Percentiles rank a stretch among this genome's conserved stretches.
Evolutionary conservation across 2,113 vertebrate species (phyloP).

Genomic region (Ia io): DNA sequence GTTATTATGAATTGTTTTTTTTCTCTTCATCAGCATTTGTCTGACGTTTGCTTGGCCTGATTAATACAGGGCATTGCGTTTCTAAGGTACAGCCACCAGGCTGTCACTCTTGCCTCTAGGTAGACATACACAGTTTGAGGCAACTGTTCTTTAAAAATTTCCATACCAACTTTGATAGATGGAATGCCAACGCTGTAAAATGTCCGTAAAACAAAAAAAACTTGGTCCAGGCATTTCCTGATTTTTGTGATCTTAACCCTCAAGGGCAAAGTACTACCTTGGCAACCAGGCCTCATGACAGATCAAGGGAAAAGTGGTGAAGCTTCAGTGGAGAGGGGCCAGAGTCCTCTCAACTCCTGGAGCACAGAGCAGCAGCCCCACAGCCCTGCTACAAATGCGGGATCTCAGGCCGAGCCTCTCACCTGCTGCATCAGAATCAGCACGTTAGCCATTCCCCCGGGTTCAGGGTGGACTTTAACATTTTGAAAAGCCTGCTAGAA

Average conservation of each 20-base stretch:
- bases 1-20: background rate
- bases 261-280: conserved; percentile 36
- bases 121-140: conserved; percentile 1
- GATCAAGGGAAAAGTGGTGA: background rate
- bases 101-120: conserved; percentile 34
- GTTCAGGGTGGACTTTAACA: background rate
- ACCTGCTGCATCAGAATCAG: background rate
- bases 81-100: background rate
- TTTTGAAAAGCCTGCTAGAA: background rate
- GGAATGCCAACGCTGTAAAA: conserved; percentile 20
- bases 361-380: background rate
- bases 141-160: conserved; percentile 55
- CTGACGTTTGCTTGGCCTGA: background rate
- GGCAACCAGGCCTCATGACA: background rate
- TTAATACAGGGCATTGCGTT: background rate
- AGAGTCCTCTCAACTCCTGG: background rate
- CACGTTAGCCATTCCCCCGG: background rate
- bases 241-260: conserved; percentile 35
- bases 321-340: background rate
- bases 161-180: conserved; percentile 44
- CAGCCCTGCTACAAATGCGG: background rate
- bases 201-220: conserved; percentile 49
- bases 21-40: background rate
- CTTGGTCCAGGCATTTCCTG: background rate
- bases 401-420: background rate